Evolutionary conservation across 2,888 invertebrate species (phyloP).

Genomic region (Tromatobia lineatoria): DNA sequence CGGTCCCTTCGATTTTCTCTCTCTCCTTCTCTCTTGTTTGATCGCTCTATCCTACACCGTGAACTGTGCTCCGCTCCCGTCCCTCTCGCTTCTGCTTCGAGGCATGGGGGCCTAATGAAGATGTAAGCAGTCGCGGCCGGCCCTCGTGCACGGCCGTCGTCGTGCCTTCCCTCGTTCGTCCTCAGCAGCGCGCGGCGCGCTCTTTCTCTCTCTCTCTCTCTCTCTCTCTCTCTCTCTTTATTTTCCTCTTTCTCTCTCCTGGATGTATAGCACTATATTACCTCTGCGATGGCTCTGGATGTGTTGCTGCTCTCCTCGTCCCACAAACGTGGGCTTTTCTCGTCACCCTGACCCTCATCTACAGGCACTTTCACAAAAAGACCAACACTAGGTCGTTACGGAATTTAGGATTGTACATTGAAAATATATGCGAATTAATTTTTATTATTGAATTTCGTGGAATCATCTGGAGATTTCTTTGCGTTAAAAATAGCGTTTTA

Average conservation of each 20-base stretch:
- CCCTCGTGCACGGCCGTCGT: conserved; percentile 78
- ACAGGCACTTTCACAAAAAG: conserved; percentile 74
- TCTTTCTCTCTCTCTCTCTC: conserved; percentile 58
- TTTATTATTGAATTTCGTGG: neutral
- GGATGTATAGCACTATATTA: neutral
- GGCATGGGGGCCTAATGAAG: conserved; percentile 84
- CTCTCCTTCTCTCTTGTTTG: conserved; percentile 40
- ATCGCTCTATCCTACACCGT: conserved; percentile 45
- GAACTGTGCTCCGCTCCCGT: conserved; percentile 8
- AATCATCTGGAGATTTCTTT: neutral
- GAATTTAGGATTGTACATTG: neutral
- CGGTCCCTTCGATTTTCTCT: conserved; percentile 46
- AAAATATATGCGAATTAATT: neutral
- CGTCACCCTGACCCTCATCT: conserved; percentile 61
- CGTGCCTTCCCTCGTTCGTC: conserved; percentile 70
- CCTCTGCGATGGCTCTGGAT: conserved; percentile 42
- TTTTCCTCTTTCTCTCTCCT: conserved; percentile 15
- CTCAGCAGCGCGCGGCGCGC: conserved; percentile 23
- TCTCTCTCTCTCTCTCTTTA: conserved; percentile 51
- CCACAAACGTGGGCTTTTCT: conserved; percentile 48
- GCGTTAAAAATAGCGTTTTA: too few species aligned
- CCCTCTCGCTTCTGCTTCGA: conserved; percentile 69
- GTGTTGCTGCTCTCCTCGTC: conserved; percentile 65
- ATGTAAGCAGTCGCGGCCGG: conserved; percentile 84
- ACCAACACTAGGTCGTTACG: neutral